These are phyloP conservation scores for Diplodus puntazzo DNA, from an alignment of 2,797 vertebrate species.

Conservation along the genomic window DNA sequence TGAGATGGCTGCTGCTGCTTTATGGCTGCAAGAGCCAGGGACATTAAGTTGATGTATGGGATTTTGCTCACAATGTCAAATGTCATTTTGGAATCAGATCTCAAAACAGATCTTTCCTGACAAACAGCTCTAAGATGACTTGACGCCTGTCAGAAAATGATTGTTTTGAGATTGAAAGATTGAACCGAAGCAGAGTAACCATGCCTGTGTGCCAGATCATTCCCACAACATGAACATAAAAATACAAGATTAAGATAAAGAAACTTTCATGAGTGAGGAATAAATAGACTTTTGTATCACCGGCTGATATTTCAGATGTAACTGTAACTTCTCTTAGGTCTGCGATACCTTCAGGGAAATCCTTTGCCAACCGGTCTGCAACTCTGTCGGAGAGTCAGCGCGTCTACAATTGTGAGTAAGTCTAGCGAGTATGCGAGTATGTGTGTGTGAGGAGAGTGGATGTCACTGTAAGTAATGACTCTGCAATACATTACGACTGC, in stretches of 20 bases:
- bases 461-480: slow-evolving; percentile 59
- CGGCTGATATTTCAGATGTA: slow-evolving; percentile 39
- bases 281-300: slow-evolving; percentile 22
- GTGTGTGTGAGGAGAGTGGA: slow-evolving; percentile 20
- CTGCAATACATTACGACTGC: slow-evolving; percentile 43
- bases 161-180: slow-evolving; percentile 13
- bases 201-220: background rate
- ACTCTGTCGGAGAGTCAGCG: slow-evolving; percentile 23
- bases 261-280: background rate
- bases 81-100: slow-evolving; percentile 21
- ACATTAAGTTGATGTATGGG: slow-evolving; percentile 23
- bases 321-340: slow-evolving; percentile 43
- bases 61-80: slow-evolving; percentile 20
- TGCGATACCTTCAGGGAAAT: slow-evolving; percentile 18
- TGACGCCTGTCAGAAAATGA: slow-evolving; percentile 18
- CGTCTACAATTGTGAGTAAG: background rate
- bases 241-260: background rate
- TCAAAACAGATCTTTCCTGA: slow-evolving; percentile 29
- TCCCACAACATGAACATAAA: slow-evolving; percentile 6
- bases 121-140: slow-evolving; percentile 27
- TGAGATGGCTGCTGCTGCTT: slow-evolving; percentile 12
- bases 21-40: slow-evolving; percentile 18
- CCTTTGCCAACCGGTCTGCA: slow-evolving; percentile 15
- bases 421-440: background rate
- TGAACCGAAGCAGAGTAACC: no score